Evolutionary conservation across 2,797 vertebrate species (phyloP), one percentile per base, ranked within the genome.

Genomic region (Cichlasoma orientale): DNA sequence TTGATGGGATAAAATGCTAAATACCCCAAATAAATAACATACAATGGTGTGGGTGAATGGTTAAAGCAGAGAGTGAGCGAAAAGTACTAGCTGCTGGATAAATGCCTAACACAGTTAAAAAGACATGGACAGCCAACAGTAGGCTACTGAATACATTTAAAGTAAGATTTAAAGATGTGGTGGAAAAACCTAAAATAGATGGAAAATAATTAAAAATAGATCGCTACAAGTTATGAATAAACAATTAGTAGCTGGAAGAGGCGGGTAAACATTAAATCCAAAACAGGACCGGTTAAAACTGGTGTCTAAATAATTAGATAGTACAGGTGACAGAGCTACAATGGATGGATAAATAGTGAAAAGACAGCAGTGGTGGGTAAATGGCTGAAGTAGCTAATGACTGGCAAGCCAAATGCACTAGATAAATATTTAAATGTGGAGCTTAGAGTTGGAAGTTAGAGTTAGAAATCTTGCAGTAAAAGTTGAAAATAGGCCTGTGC

Each of bases 381-480:
- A 0, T 0, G 2, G 38, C 9, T 63, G 38, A 63, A 1, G 59
- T 7, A 63, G 23, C 16, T 47, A 25, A 19, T 50, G 0, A 0
- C 19, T 27, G 16, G 1, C 27, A 50, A 47, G 27, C 27, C 47
- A 68, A 18, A 47, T 5, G 27, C 27, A 58, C 4, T 12, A 19
- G 41, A 47, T 66, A 19, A 68, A 29, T 13, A 47, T 18, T 13
- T 50, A 19, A 29, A 50, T 19, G 41, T 19, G 25, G 11, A 68
- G 0, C 25, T 68, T 50, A 68, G 41, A 47, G 61, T 66, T 31
- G 3, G 27, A 56, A 23, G n/a, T 25, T n/a, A 31, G 57, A 63
- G 27, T 27, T 27, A 27, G 27, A 44, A 44, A 63, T 0, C 21
- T 63, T 44, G 21, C 10, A 14, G 38, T 27, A 66, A 19, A 9